phyloP scores from a whole-genome alignment of 2,888 invertebrate genomes.

The Polylopha cassiicola region DNA sequence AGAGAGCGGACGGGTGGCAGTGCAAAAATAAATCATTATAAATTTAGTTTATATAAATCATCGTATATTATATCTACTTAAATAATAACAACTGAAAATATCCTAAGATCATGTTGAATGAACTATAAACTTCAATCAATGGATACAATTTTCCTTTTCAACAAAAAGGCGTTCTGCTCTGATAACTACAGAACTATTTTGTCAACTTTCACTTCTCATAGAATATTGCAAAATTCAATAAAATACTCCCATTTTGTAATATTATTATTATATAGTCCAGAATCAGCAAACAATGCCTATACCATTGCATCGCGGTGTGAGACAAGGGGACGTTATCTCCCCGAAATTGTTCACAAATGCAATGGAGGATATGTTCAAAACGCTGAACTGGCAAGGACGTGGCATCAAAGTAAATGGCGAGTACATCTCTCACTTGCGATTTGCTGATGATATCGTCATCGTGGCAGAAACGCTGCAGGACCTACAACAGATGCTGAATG shows the following conservation, averaged over 20 bases:
- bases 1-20: conserved; percentile 46
- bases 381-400: no score
- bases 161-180: conserved; percentile 52
- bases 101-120: conserved; percentile 16
- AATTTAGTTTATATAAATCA: conserved; percentile 31
- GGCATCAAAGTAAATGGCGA: no score
- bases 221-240: conserved; percentile 28
- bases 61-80: conserved; percentile 24
- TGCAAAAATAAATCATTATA: conserved; percentile 60
- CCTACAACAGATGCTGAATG: no score
- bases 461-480: no score
- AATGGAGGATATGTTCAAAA: no score
- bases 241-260: background rate
- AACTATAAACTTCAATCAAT: conserved; percentile 36
- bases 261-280: background rate
- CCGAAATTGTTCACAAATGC: no score
- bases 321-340: no score
- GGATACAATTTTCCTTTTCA: conserved; percentile 29
- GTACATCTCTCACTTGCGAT: no score
- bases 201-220: conserved; percentile 62
- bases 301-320: no score
- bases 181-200: conserved; percentile 53
- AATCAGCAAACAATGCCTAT: no score
- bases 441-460: no score
- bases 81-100: conserved; percentile 12